Base-by-base conservation (phyloP, 2,888 invertebrate genomes). In the Malachius bipustulatus region DNA sequence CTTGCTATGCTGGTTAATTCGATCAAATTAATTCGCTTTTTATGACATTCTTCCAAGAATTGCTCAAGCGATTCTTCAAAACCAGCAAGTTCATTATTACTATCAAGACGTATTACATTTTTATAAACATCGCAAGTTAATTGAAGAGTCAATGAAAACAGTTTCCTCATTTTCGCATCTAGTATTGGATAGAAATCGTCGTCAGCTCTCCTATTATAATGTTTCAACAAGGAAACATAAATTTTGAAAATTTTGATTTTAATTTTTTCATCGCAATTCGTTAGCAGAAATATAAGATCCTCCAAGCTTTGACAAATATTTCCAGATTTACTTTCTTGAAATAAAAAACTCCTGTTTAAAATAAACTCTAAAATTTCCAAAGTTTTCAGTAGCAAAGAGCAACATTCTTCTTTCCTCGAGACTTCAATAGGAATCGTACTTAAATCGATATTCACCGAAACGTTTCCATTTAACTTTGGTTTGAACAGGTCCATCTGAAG, bases 401-500 rank as follows among this genome's bases (percentile, higher is more conserved):
- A 33, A 40, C 54, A 50, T 33, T 43, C 26, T 30, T 31, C 36
- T 40, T 36, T 34, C 26, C 51, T 41, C 14, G 33, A 39, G 10
- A 62, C 44, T 43, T 55, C 47, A 12, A 61, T 48, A 30, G 45
- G 47, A 27, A 53, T 44, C 12, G 54, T 46, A 15, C 44, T 51
- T 35, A 62, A 48, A 47, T 57, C 51, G 26, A 62, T 47, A 40
- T 47, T 45, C 9, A 44, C 36, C 30, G 43, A 42, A 30, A 59
- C 44, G 37, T 57, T 55, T 15, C 47, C 47, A 39, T 63, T 56
- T 47, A 63, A 54, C 40, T 63, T 56, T 12, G 69, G 63, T 35
- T 56, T 50, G 49, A 74, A 74, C 36, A 68, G 58, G 39, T 67
- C 51, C 34, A 73, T 43, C 16, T 53, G 37, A 9, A 65, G 27